Percentiles rank a stretch among this genome's conserved stretches.
phyloP scores from a whole-genome alignment of 2,888 invertebrate species.

The Vandiemenella viatica region DNA sequence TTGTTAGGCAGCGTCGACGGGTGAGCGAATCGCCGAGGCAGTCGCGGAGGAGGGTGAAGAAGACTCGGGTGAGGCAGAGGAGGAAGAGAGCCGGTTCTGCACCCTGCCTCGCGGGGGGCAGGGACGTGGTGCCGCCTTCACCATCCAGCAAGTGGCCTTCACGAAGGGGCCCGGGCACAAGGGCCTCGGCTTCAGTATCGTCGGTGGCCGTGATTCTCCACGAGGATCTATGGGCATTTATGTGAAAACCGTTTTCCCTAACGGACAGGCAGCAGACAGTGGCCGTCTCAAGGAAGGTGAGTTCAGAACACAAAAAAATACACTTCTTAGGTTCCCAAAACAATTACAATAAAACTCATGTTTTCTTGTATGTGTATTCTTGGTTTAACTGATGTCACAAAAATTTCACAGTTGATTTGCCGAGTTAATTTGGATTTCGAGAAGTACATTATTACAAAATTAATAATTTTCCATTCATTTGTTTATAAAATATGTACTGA shows the following conservation, averaged over 20 bases:
- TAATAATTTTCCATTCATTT: no score
- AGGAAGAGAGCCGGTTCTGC: conserved; percentile 38
- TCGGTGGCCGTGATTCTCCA: conserved; percentile 74
- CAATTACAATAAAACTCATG: no score
- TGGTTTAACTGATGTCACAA: no score
- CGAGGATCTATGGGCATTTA: conserved; percentile 77
- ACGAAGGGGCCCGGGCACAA: conserved; percentile 71
- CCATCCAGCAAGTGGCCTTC: conserved; percentile 42
- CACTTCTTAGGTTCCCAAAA: no score
- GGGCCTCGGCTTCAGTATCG: conserved; percentile 77
- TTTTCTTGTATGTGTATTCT: no score
- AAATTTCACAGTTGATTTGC: no score
- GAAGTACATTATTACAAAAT: no score
- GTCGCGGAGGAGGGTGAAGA: conserved; percentile 4
- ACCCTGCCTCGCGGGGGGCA: conserved; percentile 40
- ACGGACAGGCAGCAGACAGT: conserved; percentile 72
- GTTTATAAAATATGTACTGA: no score
- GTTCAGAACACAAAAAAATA: conserved; percentile 18
- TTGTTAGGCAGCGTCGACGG: no score
- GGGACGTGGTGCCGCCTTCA: conserved; percentile 34
- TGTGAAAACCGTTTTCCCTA: conserved; percentile 72
- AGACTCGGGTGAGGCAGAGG: conserved; percentile 27
- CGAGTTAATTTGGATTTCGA: no score
- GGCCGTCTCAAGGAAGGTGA: conserved; percentile 66
- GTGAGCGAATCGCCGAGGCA: background rate